These are phyloP conservation scores for Brevimyrus niger DNA, from an alignment of 2,113 vertebrate genomes.

Conservation along the genomic window DNA sequence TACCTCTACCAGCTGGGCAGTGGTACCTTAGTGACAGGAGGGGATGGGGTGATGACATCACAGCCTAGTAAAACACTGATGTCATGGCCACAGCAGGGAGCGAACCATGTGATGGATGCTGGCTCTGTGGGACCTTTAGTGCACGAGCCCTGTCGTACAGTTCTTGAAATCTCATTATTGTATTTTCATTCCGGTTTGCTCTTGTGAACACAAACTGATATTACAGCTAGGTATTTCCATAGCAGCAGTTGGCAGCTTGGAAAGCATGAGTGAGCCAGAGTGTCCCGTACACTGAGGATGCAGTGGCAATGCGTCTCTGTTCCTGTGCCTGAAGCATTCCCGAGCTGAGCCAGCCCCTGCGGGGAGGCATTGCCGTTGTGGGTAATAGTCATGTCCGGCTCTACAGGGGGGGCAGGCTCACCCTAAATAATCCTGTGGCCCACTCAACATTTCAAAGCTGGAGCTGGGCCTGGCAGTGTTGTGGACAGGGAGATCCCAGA, in stretches of 20 bases:
- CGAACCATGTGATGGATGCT: not conserved
- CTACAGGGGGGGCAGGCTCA: not conserved
- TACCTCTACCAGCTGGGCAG: not conserved
- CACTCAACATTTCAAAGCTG: not conserved
- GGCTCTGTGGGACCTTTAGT: not conserved
- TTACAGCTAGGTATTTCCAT: not conserved
- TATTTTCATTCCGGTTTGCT: not conserved
- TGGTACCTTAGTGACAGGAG: not conserved
- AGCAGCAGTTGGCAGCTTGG: not conserved
- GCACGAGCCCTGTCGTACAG: not conserved
- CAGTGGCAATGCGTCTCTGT: not conserved
- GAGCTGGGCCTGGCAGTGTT: not conserved
- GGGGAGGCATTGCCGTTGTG: not conserved
- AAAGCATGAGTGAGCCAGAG: not conserved
- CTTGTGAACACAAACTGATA: not conserved
- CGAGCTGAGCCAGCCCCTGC: not conserved
- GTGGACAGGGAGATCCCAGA: not conserved
- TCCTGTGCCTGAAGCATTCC: not conserved
- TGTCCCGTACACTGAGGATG: not conserved
- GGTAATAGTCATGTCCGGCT: not conserved
- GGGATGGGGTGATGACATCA: not conserved
- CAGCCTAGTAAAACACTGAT: not conserved
- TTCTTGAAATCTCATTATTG: not conserved
- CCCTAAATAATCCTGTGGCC: not conserved
- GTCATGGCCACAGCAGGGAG: not conserved